Conservation (phyloP, 1,140 invertebrate genomes). For the Globodera rostochiensis region DNA sequence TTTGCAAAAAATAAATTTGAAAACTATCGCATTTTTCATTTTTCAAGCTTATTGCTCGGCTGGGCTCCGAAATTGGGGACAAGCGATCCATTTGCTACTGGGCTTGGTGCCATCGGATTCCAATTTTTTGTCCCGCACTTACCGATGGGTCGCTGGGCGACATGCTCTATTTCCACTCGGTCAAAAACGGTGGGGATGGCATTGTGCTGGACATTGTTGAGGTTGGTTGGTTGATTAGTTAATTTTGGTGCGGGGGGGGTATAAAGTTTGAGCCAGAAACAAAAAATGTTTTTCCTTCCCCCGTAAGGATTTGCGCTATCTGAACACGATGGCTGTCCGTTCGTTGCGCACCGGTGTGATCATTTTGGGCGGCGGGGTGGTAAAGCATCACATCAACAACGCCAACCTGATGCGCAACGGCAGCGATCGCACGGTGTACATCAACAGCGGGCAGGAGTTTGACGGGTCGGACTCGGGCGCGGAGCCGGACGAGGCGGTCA, state of each 20-base stretch:
- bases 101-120: constrained; percentile 95
- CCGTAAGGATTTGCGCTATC: constrained; percentile 77
- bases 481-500: constrained; percentile 93
- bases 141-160: constrained; percentile 98
- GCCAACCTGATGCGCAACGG: constrained; percentile 97
- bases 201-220: constrained; percentile 89
- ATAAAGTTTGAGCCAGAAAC: too few relatives aligned
- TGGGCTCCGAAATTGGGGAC: constrained; percentile 89
- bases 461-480: constrained; percentile 98
- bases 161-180: constrained; percentile 99
- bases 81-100: constrained; percentile 93
- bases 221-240: constrained; percentile 68
- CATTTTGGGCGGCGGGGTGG: constrained; percentile 90
- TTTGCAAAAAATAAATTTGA: background rate
- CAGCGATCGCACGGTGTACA: constrained; percentile 91
- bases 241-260: background rate
- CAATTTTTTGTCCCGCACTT: constrained; percentile 93
- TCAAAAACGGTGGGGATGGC: constrained; percentile 85
- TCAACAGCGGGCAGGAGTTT: constrained; percentile 96
- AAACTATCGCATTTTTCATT: background rate
- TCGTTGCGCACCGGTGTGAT: constrained; percentile 91
- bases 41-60: constrained; percentile 73
- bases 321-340: constrained; percentile 94
- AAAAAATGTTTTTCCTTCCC: constrained; percentile 16
- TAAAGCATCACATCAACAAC: constrained; percentile 99